Conservation (phyloP, 2,888 invertebrate species). For the Ctena decussata region DNA sequence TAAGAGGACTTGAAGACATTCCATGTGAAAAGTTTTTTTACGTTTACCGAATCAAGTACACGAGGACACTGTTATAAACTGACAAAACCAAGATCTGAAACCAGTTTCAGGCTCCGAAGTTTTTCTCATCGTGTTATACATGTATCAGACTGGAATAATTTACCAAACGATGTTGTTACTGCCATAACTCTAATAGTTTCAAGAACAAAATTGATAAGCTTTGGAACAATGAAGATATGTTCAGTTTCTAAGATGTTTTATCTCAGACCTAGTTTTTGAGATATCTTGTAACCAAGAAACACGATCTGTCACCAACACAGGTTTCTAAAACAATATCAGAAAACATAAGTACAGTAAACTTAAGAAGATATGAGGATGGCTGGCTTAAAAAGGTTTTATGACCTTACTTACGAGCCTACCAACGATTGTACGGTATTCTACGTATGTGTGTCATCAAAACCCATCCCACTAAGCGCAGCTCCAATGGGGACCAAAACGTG, state of each 20-base stretch:
- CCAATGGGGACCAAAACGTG: too few relatives aligned
- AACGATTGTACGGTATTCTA: constrained; percentile 1
- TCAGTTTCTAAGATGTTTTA: not conserved
- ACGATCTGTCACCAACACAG: not conserved
- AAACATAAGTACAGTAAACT: not conserved
- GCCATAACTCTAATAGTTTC: not conserved
- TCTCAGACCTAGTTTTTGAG: not conserved
- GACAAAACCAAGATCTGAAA: not conserved
- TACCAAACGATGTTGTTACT: not conserved
- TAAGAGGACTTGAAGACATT: constrained; percentile 10
- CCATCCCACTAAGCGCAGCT: too few relatives aligned
- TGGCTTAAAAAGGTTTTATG: constrained; percentile 3
- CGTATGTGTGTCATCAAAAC: too few relatives aligned
- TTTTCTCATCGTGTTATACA: not conserved
- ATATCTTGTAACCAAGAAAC: not conserved
- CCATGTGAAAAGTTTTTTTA: not conserved
- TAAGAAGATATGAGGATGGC: not conserved
- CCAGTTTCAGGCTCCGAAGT: not conserved
- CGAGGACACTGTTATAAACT: not conserved
- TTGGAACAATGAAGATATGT: not conserved
- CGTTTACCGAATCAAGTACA: not conserved
- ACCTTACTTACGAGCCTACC: not conserved
- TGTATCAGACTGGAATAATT: not conserved
- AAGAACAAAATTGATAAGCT: not conserved
- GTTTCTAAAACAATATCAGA: not conserved